phyloP scores from a whole-genome alignment of 2,113 vertebrate species.

The Poeciliopsis retropinna region DNA sequence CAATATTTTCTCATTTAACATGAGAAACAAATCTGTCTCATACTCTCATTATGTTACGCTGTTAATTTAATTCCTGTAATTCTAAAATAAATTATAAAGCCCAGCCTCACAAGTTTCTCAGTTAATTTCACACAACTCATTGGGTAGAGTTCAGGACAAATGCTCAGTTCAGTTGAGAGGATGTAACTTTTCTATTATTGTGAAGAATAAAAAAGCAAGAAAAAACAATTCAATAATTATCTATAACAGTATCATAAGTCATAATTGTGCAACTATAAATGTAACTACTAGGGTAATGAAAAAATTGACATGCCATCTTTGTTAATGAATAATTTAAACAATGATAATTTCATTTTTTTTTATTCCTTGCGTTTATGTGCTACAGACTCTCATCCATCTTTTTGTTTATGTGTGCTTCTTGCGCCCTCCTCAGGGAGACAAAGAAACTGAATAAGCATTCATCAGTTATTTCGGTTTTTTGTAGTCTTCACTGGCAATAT shows the following conservation, averaged over 20 bases:
- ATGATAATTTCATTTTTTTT: neutral
- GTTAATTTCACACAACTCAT: neutral
- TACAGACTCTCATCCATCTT: neutral
- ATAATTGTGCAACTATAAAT: neutral
- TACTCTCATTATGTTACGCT: neutral
- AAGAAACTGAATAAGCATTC: conserved; percentile 9
- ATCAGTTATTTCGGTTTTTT: neutral
- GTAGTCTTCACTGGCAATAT: neutral
- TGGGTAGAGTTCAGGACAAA: neutral
- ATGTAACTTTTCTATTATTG: neutral
- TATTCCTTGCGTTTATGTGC: neutral
- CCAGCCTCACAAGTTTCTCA: neutral
- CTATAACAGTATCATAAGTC: neutral
- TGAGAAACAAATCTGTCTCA: neutral
- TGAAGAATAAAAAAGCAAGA: neutral
- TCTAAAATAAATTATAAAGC: neutral
- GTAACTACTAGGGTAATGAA: neutral
- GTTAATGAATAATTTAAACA: too few species aligned
- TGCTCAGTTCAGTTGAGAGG: neutral
- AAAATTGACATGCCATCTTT: too few species aligned
- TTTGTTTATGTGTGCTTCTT: conserved; percentile 14
- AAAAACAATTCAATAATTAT: neutral
- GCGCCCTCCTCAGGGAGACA: conserved; percentile 49
- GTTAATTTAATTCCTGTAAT: neutral
- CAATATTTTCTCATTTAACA: neutral